phyloP scores from a whole-genome alignment of 2,888 invertebrate genomes.

The Chouioia cunea region DNA sequence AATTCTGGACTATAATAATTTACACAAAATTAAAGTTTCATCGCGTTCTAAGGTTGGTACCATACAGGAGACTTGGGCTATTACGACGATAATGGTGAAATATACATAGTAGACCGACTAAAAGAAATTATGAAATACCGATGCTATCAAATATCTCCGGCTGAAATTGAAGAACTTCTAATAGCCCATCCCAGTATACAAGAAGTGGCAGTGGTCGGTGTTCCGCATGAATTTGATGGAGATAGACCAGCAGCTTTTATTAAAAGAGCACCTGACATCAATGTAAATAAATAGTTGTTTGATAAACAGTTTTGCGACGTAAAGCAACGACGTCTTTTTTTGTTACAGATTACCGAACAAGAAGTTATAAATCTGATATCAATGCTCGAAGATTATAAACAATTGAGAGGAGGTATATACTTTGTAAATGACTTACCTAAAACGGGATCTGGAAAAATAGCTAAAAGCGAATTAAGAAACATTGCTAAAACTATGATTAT shows the following conservation, averaged over 20 bases:
- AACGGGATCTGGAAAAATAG: too few relatives aligned
- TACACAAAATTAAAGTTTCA: too few relatives aligned
- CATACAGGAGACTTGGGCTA: constrained; percentile 59
- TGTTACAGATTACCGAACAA: too few relatives aligned
- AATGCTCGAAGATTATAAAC: too few relatives aligned
- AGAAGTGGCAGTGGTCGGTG: constrained; percentile 54
- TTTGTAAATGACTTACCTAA: too few relatives aligned
- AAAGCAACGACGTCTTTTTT: too few relatives aligned
- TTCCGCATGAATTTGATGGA: constrained; percentile 52
- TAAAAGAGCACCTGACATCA: constrained; percentile 38
- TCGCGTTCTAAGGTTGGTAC: constrained; percentile 52
- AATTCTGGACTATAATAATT: too few relatives aligned
- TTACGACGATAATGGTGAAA: constrained; percentile 55
- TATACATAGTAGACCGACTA: constrained; percentile 58
- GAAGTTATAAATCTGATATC: too few relatives aligned
- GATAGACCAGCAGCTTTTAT: constrained; percentile 57
- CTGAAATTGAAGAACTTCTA: constrained; percentile 56
- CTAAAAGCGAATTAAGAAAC: too few relatives aligned
- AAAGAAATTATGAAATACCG: constrained; percentile 58
- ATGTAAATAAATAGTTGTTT: constrained; percentile 15
- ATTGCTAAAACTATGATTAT: too few relatives aligned
- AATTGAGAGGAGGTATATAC: too few relatives aligned
- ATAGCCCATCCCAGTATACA: constrained; percentile 52
- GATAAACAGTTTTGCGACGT: too few relatives aligned
- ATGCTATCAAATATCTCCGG: constrained; percentile 56